A percentile compares a stretch with the other conserved stretches of the same genome.
Evolutionary conservation across 2,113 vertebrate species (phyloP).

Genomic region (Pipa parva): DNA sequence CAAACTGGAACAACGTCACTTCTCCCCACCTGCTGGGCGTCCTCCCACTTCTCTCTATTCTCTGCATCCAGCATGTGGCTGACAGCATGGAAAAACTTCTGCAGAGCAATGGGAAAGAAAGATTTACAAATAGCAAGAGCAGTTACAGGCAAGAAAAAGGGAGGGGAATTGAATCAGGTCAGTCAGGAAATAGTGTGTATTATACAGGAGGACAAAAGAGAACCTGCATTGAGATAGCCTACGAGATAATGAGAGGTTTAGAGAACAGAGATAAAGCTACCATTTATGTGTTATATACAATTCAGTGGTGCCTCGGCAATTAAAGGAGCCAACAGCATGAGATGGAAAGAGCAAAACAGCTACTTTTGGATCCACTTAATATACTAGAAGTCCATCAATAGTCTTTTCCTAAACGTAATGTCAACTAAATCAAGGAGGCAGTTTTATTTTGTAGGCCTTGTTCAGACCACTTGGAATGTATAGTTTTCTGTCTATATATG

Average conservation of each 20-base stretch:
- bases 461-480: too few species aligned
- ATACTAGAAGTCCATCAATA: too few species aligned
- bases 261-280: not conserved
- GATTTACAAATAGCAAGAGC: conserved; percentile 18
- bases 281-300: not conserved
- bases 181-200: not conserved
- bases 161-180: not conserved
- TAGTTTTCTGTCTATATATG: too few species aligned
- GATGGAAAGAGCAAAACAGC: not conserved
- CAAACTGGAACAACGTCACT: rapidly evolving
- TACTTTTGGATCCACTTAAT: not conserved
- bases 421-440: too few species aligned
- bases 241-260: not conserved
- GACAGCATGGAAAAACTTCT: conserved; percentile 98
- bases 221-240: not conserved
- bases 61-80: conserved; percentile 95
- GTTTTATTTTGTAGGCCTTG: too few species aligned
- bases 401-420: too few species aligned
- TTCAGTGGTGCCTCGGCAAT: too few species aligned
- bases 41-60: conserved; percentile 92
- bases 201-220: not conserved
- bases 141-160: not conserved
- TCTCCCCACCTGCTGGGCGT: conserved; percentile 84
- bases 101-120: conserved; percentile 29
- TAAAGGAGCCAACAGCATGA: not conserved